Base-by-base conservation (phyloP, 2,888 invertebrate species). In the Drosophila ochracea region DNA sequence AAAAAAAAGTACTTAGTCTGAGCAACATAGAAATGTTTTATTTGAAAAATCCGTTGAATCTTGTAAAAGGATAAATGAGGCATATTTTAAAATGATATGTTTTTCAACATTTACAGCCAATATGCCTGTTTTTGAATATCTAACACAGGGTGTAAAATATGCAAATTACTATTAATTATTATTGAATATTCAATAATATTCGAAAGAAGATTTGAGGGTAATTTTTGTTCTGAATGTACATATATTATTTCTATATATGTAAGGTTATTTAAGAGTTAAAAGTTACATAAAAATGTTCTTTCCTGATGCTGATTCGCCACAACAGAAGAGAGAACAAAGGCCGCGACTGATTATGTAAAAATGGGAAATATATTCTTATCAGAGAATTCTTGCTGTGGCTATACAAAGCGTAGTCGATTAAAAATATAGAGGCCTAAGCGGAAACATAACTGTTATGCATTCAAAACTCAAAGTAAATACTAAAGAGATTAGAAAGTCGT, bases 161-260 rank as follows among this genome's bases (percentile, higher is more conserved):
- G 49, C 41, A 60, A 55, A 66, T 66, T 37, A 41, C 33, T 67
- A 58, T 57, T 57, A 37, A 50, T 61, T 71, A 62, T 55, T 41
- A 41, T 54, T 35, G 7, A 54, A 53, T 3, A 28, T 39, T 37
- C 19, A 43, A 21, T 13, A 43, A 43, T 43, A 21, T 4, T 39
- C 4, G 39, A 1, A 7, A 39, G 0, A 19, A 41, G 6, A 43
- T 43, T 21, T 43, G 6, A 21, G 43, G 6, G 43, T 13, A 6
- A 6, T 13, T 43, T 7, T 47, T 21, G 13, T 13, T 47, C 43
- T 13, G 43, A 21, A 7, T 47, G 7, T 21, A 13, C 43, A 47
- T 6, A 7, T 7, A 16, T 25, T 16, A 9, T 9, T 16, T 13
- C 21, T 16, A 7, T 19, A 19, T 28, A 28, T 19, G 50, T 28